Evolutionary conservation across 2,113 vertebrate species (phyloP), one percentile per base, ranked within the genome.

Genomic region (Pterocles burchelli): DNA sequence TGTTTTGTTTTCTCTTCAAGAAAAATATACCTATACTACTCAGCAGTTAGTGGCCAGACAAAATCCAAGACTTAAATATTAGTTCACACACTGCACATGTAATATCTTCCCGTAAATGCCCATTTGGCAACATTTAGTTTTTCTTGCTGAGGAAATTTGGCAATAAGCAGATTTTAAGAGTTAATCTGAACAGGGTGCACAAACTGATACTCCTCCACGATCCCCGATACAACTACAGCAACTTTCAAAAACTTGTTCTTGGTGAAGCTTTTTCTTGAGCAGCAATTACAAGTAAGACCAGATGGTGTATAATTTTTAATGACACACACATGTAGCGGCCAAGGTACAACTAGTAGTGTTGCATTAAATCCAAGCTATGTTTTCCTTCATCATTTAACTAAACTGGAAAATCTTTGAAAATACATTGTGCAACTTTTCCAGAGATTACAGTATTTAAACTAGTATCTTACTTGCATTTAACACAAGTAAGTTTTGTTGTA

Each of bases 261-360:
- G 24, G 77, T 77, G 34, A 80, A 96, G 72, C 31, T 48, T 89
- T 83, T 85, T 79, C 76, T 81, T 81, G 29, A 85, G 71, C 71
- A 92, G 73, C 57, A 88, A 71, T 48, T 86, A 94, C 66, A 82
- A 95, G 38, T n/a, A 71, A 86, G 65, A 75, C 28, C 86, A 95
- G 78, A 90, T 67, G 41, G 73, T 58, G 57, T 1, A 86, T 88
- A 43, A 43, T 76, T 94, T 65, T 85, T 48, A 90, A 72, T 66
- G 43, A 73, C 63, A 90, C 29, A 68, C 26, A 58, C 49, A 38
- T 1, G 2, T 5, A 80, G 48, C 9, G 13, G 85, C 76, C 82
- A 76, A 85, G 59, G 89, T 41, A 31, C 54, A 90, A 89, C 88
- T 9, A 81, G 10, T 55, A 66, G 28, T 41, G 29, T 51, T 38